Evolutionary conservation across 2,113 vertebrate species (phyloP).

Genomic region (Hemibates koningsi): DNA sequence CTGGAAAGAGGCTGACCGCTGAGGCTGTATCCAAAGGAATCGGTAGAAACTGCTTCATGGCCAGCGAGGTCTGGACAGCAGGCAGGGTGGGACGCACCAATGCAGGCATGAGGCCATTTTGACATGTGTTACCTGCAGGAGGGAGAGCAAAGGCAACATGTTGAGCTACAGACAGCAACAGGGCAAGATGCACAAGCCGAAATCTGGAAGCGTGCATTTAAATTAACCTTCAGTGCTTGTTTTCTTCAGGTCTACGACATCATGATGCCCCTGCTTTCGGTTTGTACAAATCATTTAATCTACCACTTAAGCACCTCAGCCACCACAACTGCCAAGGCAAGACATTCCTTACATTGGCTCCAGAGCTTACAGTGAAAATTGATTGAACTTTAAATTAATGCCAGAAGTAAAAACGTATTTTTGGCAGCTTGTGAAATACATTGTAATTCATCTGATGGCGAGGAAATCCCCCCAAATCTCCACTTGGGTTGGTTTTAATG

Average conservation of each 20-base stretch:
- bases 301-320: neutral
- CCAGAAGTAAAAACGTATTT: neutral
- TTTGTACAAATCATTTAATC: neutral
- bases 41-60: constrained; percentile 90
- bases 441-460: neutral
- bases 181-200: neutral
- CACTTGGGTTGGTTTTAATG: neutral
- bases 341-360: neutral
- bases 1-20: constrained; percentile 86
- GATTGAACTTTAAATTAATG: neutral
- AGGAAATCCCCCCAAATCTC: neutral
- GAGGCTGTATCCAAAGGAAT: constrained; percentile 84
- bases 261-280: neutral
- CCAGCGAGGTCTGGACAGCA: constrained; percentile 81
- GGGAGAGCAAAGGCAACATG: constrained; percentile 4
- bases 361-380: neutral
- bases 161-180: neutral
- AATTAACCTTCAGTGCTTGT: neutral
- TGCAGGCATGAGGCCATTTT: constrained; percentile 88
- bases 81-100: constrained; percentile 85
- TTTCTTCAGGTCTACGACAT: neutral
- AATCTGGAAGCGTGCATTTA: neutral
- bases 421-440: neutral
- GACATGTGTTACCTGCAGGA: constrained; percentile 86
- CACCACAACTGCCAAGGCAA: neutral